These are phyloP conservation scores for Philereme transversata DNA, from an alignment of 2,888 invertebrate species.

Conservation along the genomic window DNA sequence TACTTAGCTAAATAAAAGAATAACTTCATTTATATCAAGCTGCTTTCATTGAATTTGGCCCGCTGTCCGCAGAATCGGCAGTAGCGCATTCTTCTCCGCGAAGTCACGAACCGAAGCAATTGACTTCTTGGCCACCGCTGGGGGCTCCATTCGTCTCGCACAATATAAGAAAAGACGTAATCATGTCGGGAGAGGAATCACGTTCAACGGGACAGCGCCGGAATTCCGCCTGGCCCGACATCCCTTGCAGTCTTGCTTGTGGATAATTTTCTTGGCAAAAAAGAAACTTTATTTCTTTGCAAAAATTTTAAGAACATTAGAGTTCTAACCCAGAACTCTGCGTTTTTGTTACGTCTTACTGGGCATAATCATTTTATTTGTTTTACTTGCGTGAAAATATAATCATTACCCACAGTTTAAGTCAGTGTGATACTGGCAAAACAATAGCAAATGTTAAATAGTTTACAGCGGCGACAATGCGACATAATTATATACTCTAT, in stretches of 20 bases:
- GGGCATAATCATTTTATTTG: too few species aligned
- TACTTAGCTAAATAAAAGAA: too few species aligned
- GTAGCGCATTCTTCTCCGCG: conserved; percentile 42
- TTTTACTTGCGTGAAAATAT: too few species aligned
- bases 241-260: conserved; percentile 55
- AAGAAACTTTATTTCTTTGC: conserved; percentile 50
- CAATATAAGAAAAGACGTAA: conserved; percentile 79
- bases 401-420: too few species aligned
- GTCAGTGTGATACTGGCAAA: too few species aligned
- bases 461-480: too few species aligned
- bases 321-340: not conserved
- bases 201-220: conserved; percentile 75
- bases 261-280: conserved; percentile 65
- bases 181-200: conserved; percentile 75
- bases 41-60: not conserved
- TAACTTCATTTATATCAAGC: too few species aligned
- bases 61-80: conserved; percentile 27
- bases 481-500: too few species aligned
- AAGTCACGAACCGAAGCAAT: conserved; percentile 66
- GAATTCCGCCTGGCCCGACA: conserved; percentile 72
- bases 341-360: not conserved
- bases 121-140: conserved; percentile 62
- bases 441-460: too few species aligned
- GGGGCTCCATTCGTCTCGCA: conserved; percentile 67
- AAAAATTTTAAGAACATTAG: conserved; percentile 48